A percentile compares a stretch with the other conserved stretches of the same genome.
phyloP scores from a whole-genome alignment of 1,140 invertebrate species.

The Drosophila albomicans region DNA sequence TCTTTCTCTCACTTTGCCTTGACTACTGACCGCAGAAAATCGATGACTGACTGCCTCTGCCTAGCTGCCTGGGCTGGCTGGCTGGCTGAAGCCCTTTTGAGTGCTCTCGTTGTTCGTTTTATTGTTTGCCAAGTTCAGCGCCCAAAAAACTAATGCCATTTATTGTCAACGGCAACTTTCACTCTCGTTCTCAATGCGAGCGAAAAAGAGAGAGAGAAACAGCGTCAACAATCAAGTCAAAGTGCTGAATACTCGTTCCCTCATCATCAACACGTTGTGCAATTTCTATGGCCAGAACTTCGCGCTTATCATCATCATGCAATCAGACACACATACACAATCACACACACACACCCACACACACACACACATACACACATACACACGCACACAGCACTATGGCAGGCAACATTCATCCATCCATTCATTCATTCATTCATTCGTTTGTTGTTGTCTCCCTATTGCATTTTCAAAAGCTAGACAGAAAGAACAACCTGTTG shows the following conservation, averaged over 20 bases:
- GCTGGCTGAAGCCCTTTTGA: constrained; percentile 27
- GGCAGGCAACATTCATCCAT: constrained; percentile 25
- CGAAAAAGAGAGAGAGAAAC: not conserved
- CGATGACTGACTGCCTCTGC: constrained; percentile 47
- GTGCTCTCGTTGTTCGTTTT: constrained; percentile 45
- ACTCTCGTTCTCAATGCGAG: constrained; percentile 48
- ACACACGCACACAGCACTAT: constrained; percentile 14
- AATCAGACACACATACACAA: constrained; percentile 67
- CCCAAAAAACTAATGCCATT: constrained; percentile 81
- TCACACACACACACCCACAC: constrained; percentile 13
- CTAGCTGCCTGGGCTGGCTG: not conserved
- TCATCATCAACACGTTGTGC: constrained; percentile 77
- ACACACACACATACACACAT: constrained; percentile 15
- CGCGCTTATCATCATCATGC: constrained; percentile 80
- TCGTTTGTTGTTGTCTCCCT: constrained; percentile 71
- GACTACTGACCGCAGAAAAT: constrained; percentile 79
- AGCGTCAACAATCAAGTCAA: constrained; percentile 57
- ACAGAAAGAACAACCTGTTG: constrained; percentile 65
- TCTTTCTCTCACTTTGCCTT: constrained; percentile 35
- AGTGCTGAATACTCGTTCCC: constrained; percentile 53
- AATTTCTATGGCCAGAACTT: constrained; percentile 82
- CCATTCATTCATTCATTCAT: constrained; percentile 68
- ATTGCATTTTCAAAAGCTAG: constrained; percentile 81
- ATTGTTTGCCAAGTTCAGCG: constrained; percentile 78
- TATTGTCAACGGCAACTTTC: constrained; percentile 76